phyloP scores from a whole-genome alignment of 2,888 invertebrate species.

The Cheiracanthium punctorium region DNA sequence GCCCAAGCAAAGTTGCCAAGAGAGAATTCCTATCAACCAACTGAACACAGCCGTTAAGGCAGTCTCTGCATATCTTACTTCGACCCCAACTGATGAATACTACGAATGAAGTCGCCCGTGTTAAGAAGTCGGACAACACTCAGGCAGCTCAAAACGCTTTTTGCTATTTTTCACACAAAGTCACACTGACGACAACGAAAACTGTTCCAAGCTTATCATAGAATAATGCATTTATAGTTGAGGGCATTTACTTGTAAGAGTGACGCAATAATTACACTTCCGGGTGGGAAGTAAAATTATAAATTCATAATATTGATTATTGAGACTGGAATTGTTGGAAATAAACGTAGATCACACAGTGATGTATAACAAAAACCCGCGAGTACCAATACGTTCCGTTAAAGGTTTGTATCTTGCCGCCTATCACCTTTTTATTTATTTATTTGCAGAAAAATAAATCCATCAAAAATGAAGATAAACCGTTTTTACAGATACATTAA shows the following conservation, averaged over 20 bases:
- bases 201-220: too few relatives aligned
- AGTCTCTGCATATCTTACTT: not conserved
- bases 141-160: slow-evolving; percentile 8
- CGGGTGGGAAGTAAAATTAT: too few relatives aligned
- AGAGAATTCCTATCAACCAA: slow-evolving; percentile 46
- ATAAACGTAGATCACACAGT: too few relatives aligned
- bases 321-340: too few relatives aligned
- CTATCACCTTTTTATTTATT: too few relatives aligned
- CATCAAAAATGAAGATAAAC: too few relatives aligned
- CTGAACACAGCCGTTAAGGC: not conserved
- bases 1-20: slow-evolving; percentile 18
- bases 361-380: too few relatives aligned
- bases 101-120: not conserved
- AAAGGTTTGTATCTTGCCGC: too few relatives aligned
- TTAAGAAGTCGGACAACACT: not conserved
- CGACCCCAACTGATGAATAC: not conserved
- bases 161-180: not conserved
- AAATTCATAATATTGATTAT: too few relatives aligned
- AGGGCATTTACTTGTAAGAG: not conserved
- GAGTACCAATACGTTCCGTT: too few relatives aligned
- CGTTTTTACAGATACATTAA: too few relatives aligned
- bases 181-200: slow-evolving; percentile 17
- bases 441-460: too few relatives aligned
- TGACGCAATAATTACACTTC: not conserved
- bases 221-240: slow-evolving; percentile 9